These are phyloP conservation scores for Zaprionus davidi DNA, from an alignment of 1,140 invertebrate genomes.

Conservation along the genomic window DNA sequence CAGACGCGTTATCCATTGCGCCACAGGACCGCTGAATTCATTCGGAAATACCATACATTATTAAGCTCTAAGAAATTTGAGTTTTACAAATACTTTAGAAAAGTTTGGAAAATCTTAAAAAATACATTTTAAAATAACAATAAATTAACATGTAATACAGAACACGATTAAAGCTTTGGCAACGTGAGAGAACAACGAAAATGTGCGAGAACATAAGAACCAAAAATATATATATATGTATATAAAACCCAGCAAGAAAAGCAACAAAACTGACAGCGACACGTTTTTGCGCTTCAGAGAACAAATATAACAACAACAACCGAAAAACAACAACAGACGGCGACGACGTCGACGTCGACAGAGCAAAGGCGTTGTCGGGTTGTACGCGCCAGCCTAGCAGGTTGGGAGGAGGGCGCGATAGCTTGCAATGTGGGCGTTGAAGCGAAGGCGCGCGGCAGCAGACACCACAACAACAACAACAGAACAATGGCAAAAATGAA, in stretches of 20 bases:
- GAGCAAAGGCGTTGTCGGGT: slow-evolving; percentile 32
- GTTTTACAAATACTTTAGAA: not conserved
- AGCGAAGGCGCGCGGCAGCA: slow-evolving; percentile 61
- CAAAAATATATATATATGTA: slow-evolving; percentile 30
- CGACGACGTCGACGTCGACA: slow-evolving; percentile 7
- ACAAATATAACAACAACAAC: slow-evolving; percentile 11
- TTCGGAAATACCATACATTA: not conserved
- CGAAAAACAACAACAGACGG: slow-evolving; percentile 17
- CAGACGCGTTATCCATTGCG: slow-evolving; percentile 90
- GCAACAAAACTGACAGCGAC: slow-evolving; percentile 52
- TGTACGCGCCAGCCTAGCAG: slow-evolving; percentile 18
- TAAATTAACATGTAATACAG: not conserved
- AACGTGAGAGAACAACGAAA: slow-evolving; percentile 46
- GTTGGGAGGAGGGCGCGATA: slow-evolving; percentile 35
- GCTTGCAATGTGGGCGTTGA: slow-evolving; percentile 45
- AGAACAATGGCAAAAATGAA: slow-evolving; percentile 45
- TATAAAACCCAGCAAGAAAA: slow-evolving; percentile 25
- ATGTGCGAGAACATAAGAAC: slow-evolving; percentile 43
- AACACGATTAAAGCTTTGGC: slow-evolving; percentile 19
- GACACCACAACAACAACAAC: slow-evolving; percentile 47
- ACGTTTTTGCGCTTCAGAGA: slow-evolving; percentile 74
- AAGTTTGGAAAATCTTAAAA: not conserved
- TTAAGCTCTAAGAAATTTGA: not conserved
- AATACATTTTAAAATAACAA: slow-evolving; percentile 5
- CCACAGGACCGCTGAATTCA: slow-evolving; percentile 86